Conservation (phyloP, 2,113 vertebrate species). For the Gavia stellata region DNA sequence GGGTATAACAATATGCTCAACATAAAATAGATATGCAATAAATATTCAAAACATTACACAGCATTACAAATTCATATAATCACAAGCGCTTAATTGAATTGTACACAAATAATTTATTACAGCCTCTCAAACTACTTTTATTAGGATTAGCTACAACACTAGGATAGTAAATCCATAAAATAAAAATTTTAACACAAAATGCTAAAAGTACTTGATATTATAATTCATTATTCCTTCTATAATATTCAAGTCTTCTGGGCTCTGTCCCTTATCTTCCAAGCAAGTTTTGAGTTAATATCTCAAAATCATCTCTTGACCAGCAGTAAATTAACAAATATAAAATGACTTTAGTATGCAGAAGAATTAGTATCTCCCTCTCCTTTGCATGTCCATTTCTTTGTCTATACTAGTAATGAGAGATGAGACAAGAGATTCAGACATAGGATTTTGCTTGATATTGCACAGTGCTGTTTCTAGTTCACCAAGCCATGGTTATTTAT, state of each 20-base stretch:
- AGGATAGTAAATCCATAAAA: neutral
- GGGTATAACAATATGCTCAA: neutral
- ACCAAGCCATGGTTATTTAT: slow-evolving; percentile 7
- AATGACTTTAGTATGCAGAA: neutral
- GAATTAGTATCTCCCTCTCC: neutral
- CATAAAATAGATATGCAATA: neutral
- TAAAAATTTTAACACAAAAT: neutral
- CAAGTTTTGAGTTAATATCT: neutral
- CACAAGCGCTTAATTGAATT: slow-evolving; percentile 6
- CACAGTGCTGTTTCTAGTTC: slow-evolving; percentile 30
- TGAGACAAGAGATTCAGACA: neutral
- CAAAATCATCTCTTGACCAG: neutral
- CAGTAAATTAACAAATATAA: neutral
- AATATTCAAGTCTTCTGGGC: neutral
- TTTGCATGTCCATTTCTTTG: neutral
- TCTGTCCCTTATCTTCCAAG: neutral
- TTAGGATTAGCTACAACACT: neutral
- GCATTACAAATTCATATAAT: neutral
- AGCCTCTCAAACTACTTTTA: neutral
- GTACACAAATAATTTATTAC: slow-evolving; percentile 28
- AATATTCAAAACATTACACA: slow-evolving; percentile 13
- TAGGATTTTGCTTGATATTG: neutral
- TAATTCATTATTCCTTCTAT: neutral
- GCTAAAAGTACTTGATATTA: rapidly evolving
- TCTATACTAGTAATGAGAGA: neutral